phyloP scores from a whole-genome alignment of 2,888 invertebrate species.

The Papilio demoleus region DNA sequence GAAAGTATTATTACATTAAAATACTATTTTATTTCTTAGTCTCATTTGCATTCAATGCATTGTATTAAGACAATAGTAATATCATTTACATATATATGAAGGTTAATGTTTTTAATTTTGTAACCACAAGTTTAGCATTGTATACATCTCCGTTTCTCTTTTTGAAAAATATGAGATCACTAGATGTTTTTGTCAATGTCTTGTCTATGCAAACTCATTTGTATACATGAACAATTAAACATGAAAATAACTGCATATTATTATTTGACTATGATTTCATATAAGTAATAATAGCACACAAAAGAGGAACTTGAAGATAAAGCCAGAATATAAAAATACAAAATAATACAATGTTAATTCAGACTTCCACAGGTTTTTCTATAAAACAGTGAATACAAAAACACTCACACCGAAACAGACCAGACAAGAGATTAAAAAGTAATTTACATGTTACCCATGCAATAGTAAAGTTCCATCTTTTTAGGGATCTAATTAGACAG shows the following conservation, averaged over 20 bases:
- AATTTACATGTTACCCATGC: background rate
- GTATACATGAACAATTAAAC: background rate
- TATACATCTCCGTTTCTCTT: background rate
- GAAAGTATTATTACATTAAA: slow-evolving; percentile 15
- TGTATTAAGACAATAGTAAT: slow-evolving; percentile 23
- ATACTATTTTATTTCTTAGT: slow-evolving; percentile 18
- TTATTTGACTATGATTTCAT: background rate
- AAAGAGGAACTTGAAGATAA: slow-evolving; percentile 17
- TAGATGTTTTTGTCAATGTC: background rate
- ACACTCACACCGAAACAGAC: no score
- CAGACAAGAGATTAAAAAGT: background rate
- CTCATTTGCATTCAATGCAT: slow-evolving; percentile 31
- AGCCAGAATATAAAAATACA: slow-evolving; percentile 22
- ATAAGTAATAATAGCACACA: slow-evolving; percentile 15
- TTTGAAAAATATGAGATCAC: background rate
- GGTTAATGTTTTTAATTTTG: slow-evolving; percentile 12
- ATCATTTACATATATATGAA: slow-evolving; percentile 13
- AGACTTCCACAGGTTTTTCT: background rate
- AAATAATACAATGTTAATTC: slow-evolving; percentile 5
- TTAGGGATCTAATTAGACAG: no score
- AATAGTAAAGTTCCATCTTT: no score
- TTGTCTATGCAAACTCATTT: background rate
- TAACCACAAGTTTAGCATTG: background rate
- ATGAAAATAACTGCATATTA: background rate
- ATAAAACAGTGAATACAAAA: background rate